These are phyloP conservation scores for Gymnodraco acuticeps DNA, from an alignment of 2,797 vertebrate genomes.

Conservation along the genomic window DNA sequence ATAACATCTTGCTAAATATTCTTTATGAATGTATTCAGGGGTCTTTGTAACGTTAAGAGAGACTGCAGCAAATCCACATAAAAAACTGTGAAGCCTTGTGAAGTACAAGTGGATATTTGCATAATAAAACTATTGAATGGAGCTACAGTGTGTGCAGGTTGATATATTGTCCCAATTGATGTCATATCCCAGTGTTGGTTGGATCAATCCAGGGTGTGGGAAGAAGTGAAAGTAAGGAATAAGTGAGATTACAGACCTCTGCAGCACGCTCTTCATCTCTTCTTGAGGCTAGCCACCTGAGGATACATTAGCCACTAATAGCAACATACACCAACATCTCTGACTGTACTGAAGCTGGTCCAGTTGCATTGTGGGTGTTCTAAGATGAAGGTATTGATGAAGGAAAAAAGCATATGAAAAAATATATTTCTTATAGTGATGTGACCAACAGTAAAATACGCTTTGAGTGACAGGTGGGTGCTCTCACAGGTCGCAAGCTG, in stretches of 20 bases:
- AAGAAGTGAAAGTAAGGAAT: too few relatives aligned
- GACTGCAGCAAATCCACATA: neutral
- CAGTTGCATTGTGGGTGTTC: neutral
- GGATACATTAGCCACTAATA: neutral
- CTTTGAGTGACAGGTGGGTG: too few relatives aligned
- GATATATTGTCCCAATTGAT: neutral
- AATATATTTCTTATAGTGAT: too few relatives aligned
- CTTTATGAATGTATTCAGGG: neutral
- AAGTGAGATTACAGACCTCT: neutral
- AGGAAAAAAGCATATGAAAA: too few relatives aligned
- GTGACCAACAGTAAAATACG: too few relatives aligned
- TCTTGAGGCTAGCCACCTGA: neutral
- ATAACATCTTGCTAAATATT: neutral
- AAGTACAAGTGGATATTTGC: neutral
- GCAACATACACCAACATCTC: neutral
- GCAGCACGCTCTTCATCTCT: neutral
- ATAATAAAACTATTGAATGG: neutral
- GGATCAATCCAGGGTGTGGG: neutral
- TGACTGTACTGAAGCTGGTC: neutral
- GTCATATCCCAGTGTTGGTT: neutral
- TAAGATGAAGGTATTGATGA: neutral
- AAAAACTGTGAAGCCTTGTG: neutral
- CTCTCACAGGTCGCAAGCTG: too few relatives aligned
- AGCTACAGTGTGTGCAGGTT: too few relatives aligned
- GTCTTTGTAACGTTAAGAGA: neutral